phyloP scores from a whole-genome alignment of 2,113 vertebrate genomes.

The Chamaea fasciata region DNA sequence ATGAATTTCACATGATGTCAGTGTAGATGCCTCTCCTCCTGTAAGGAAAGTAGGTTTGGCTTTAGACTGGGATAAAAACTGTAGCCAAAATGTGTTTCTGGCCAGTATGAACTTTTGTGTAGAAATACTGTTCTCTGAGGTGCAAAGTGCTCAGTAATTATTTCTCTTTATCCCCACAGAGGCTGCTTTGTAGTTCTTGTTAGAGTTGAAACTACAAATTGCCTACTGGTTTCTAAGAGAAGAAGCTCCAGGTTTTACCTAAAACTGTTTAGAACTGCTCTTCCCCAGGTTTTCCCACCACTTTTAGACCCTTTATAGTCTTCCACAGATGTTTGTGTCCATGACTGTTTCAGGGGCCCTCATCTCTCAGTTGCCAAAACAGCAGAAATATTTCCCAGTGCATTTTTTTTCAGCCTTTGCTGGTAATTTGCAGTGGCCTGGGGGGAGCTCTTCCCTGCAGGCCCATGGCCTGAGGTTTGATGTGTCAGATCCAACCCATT shows the following conservation, averaged over 20 bases:
- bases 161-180: not conserved
- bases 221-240: not conserved
- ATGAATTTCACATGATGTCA: not conserved
- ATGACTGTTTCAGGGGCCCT: not conserved
- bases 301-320: not conserved
- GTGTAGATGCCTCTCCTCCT: not conserved
- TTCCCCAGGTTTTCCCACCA: not conserved
- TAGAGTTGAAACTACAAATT: not conserved
- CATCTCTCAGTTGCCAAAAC: not conserved
- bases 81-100: not conserved
- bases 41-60: not conserved
- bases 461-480: rapidly evolving
- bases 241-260: not conserved
- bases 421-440: not conserved
- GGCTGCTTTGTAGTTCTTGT: not conserved
- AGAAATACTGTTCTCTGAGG: not conserved
- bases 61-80: not conserved
- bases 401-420: not conserved
- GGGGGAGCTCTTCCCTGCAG: not conserved
- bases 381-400: not conserved
- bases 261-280: not conserved
- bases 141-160: not conserved
- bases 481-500: not conserved
- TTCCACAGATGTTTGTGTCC: not conserved
- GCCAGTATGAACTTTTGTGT: not conserved